Evolutionary conservation across 2,797 vertebrate species (phyloP), one percentile per base, ranked within the genome.

Genomic region (Pelodytes ibericus): DNA sequence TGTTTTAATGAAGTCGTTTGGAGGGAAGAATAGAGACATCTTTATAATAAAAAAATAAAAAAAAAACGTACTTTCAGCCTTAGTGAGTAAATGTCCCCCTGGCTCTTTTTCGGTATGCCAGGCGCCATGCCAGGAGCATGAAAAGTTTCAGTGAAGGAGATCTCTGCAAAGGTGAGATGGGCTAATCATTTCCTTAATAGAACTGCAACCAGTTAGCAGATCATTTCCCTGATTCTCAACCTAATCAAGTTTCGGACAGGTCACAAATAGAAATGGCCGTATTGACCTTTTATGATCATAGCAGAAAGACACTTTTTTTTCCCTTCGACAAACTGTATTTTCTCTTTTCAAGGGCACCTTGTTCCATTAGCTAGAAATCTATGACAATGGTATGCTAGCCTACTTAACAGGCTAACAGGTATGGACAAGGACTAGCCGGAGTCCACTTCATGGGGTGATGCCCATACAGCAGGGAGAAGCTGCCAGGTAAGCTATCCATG

Each of bases 1-100:
- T 60, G 59, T 65, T 64, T 63, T 16, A 57, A 31, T 57, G 67
- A 18, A 64, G 31, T 25, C n/a, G 64, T 63, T 71, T 56, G 51
- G 49, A 47, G 47, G 51, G 31, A 22, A 71, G 22, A 57, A 6
- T 41, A 39, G n/a, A 63, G 68, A 36, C 51, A 27, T 68, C 53
- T 30, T 30, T 33, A 13, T 47, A 49, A 31, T 20, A 13, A 20
- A 44, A 44, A 10, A 44, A 3, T 13, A n/a, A n/a, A n/a, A n/a
- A 27, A 18, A 58, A 60, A 11, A 63, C 57, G 25, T 10, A n/a
- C 33, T 27, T 56, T 9, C 29, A 20, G 5, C 36, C 36, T 26
- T 31, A 47, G 33, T 31, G 31, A 58, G 53, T 26, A 20, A 22
- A 10, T 3, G 16, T 62, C 11, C 71, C 29, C 13, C 1, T 56